These are phyloP conservation scores for Lipophrys pholis DNA, from an alignment of 2,113 vertebrate genomes.

Conservation along the genomic window DNA sequence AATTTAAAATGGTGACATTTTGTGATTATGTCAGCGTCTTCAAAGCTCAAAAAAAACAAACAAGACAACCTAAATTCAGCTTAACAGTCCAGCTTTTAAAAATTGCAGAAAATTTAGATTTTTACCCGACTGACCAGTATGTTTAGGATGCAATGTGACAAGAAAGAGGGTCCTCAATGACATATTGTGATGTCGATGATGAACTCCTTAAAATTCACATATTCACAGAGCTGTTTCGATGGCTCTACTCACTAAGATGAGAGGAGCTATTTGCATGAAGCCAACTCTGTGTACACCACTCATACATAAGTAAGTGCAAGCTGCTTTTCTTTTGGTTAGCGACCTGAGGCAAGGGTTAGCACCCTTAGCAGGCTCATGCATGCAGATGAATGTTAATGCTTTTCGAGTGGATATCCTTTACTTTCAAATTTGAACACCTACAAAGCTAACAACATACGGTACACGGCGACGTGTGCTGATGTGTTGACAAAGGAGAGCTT, in stretches of 20 bases:
- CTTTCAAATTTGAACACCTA: conserved; percentile 52
- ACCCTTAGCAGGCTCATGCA: conserved; percentile 24
- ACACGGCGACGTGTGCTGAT: conserved; percentile 45
- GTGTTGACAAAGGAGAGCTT: conserved; percentile 31
- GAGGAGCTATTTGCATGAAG: conserved; percentile 56
- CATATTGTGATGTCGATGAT: conserved; percentile 12
- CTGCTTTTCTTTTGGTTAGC: conserved; percentile 46
- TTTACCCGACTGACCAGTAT: neutral
- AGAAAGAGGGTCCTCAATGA: conserved; percentile 23
- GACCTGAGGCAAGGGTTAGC: conserved; percentile 47
- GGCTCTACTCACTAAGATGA: conserved; percentile 36
- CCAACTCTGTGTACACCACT: conserved; percentile 39
- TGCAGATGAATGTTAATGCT: conserved; percentile 43
- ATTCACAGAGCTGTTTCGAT: conserved; percentile 11
- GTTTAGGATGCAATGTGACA: conserved; percentile 10
- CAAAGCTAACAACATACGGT: conserved; percentile 40
- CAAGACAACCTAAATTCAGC: conserved; percentile 16
- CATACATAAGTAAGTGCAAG: conserved; percentile 42
- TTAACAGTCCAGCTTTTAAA: neutral
- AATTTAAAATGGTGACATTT: conserved; percentile 45
- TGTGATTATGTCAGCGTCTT: conserved; percentile 28
- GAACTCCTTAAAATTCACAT: conserved; percentile 36
- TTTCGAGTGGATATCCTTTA: conserved; percentile 40
- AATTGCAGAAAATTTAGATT: neutral
- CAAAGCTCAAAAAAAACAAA: conserved; percentile 27